A percentile compares a stretch with the other conserved stretches of the same genome.
These are phyloP conservation scores for Falcaria lacertinaria DNA, from an alignment of 2,888 invertebrate genomes.

Conservation along the genomic window DNA sequence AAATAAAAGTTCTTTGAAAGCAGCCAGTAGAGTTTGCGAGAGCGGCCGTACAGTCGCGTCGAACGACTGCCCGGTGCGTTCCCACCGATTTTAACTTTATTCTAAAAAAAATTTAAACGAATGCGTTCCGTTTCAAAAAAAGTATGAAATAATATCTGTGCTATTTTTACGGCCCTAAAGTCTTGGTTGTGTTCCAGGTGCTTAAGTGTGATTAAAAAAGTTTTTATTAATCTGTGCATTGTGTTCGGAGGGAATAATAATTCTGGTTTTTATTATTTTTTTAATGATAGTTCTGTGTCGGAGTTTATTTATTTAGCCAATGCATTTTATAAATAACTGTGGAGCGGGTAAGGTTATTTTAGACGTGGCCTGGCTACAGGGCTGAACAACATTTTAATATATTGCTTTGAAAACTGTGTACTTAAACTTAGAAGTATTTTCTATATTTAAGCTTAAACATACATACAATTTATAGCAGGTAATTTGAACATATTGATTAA, in stretches of 20 bases:
- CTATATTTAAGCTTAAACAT: too few species aligned
- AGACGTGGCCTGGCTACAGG: slow-evolving; percentile 40
- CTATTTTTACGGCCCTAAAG: neutral
- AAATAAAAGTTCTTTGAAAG: slow-evolving; percentile 54
- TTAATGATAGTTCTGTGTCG: slow-evolving; percentile 50
- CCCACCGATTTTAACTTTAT: slow-evolving; percentile 13
- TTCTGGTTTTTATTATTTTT: slow-evolving; percentile 11
- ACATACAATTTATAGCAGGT: too few species aligned
- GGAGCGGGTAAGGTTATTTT: slow-evolving; percentile 66
- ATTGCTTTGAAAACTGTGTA: too few species aligned
- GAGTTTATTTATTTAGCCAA: slow-evolving; percentile 58
- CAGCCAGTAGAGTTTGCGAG: slow-evolving; percentile 47
- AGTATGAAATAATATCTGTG: slow-evolving; percentile 7
- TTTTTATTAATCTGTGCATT: slow-evolving; percentile 41
- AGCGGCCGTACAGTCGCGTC: slow-evolving; percentile 46
- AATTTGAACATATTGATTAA: too few species aligned
- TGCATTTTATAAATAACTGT: slow-evolving; percentile 62
- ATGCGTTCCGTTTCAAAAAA: slow-evolving; percentile 22
- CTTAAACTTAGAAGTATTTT: too few species aligned
- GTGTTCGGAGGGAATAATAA: slow-evolving; percentile 13
- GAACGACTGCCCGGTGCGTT: slow-evolving; percentile 55
- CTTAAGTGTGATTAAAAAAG: neutral
- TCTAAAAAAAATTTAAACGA: slow-evolving; percentile 27
- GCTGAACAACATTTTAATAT: slow-evolving; percentile 39
- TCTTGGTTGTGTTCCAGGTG: neutral